Evolutionary conservation across 2,888 invertebrate genomes (phyloP), one percentile per base, ranked within the genome.

Genomic region (Penaeus monodon): DNA sequence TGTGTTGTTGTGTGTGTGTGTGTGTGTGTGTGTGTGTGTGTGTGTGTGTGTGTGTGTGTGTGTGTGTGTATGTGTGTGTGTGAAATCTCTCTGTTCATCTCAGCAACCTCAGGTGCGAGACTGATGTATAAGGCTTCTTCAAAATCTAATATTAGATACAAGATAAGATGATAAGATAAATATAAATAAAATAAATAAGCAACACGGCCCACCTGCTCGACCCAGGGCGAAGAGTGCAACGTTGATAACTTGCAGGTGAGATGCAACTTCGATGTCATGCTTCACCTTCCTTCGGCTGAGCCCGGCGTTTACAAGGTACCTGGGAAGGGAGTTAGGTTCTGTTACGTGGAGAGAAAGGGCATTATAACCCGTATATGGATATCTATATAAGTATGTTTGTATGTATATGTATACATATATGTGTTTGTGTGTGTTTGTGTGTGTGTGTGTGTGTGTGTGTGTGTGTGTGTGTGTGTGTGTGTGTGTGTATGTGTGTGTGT

Each of bases 141-240:
- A 3, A 38, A 38, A 38, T 38, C 33, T 38, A 38, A 38, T 6
- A 6, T 38, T 38, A 38, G 33, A 2, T 6, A 38, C 33, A 38
- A 38, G 33, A 38, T 38, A 38, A 38, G 4, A 6, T 38, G 33
- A 38, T 38, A 38, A 38, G 33, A 38, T 38, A 38, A 38, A 49
- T 0, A 38, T 38, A 38, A 38, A 49, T 0, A 1, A 27, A 38
- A 29, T 3, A 20, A 10, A 1, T 0, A 64, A 12, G 63, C n/a
- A 57, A 49, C 44, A n/a, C 24, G 63, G 14, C 20, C 77, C 2
- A 86, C 88, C 88, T 81, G 88, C 88, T 49, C 88, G 70, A n/a
- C 88, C 88, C 22, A 88, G 81, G 49, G 81, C 88, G 76, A 88
- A 88, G 8, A 88, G 77, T 27, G 88, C 88, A 38, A 88, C 77